phyloP scores from a whole-genome alignment of 2,113 vertebrate genomes.

The Tachysurus fulvidraco region DNA sequence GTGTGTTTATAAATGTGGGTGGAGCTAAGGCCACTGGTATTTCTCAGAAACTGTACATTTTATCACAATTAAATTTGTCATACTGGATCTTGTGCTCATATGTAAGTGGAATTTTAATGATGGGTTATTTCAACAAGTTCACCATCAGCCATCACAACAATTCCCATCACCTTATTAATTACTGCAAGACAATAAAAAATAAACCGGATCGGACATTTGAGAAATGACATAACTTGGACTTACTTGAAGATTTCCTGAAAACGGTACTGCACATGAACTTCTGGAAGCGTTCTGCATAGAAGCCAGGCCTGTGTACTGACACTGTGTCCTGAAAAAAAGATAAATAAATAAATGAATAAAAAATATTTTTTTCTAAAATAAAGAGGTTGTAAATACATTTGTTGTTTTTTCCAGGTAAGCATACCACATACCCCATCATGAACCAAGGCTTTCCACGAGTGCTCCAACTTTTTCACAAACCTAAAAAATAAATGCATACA shows the following conservation, averaged over 20 bases:
- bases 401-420: neutral
- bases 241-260: slow-evolving; percentile 84
- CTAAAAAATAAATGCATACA: slow-evolving; percentile 63
- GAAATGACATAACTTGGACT: slow-evolving; percentile 57
- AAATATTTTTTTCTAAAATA: neutral
- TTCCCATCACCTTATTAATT: neutral
- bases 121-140: neutral
- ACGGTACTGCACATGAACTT: slow-evolving; percentile 89
- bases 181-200: too few species aligned
- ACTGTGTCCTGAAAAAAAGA: slow-evolving; percentile 81
- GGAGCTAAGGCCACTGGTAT: neutral
- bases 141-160: neutral
- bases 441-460: slow-evolving; percentile 92
- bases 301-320: slow-evolving; percentile 90
- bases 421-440: slow-evolving; percentile 82
- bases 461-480: slow-evolving; percentile 89
- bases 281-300: slow-evolving; percentile 93
- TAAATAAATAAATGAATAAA: neutral
- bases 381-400: neutral
- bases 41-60: neutral
- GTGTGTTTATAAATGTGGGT: neutral
- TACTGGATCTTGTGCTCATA: neutral
- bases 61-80: neutral
- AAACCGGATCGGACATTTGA: neutral
- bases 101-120: neutral